Base-by-base conservation (phyloP, 2,797 vertebrate genomes). In the Amphiprion clarkii region DNA sequence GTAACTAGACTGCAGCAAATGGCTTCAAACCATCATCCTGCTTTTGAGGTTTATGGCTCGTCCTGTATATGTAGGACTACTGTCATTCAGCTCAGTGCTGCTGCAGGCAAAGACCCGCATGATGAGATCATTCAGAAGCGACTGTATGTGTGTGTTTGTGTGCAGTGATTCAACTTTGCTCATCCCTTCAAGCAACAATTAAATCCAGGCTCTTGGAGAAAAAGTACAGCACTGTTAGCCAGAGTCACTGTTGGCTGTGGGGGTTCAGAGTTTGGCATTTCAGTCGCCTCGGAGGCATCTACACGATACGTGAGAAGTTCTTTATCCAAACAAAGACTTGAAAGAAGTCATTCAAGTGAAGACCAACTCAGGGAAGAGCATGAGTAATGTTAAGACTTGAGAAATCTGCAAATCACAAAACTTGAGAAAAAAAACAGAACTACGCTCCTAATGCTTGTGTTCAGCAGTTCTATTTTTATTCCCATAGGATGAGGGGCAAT, bases 81-180 rank as follows among this genome's bases (percentile, higher is more conserved):
- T 5, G 61, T 76, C 73, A 80, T 39, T 76, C 56, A 78, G 49
- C 9, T 56, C 54, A 48, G 27, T 17, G 64, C 65, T 69, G 72
- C 68, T 58, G 74, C 54, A 66, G 44, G 59, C 33, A 71, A 70
- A 75, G 62, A 65, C 54, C 56, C 72, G 84, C 83, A 79, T 31
- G 76, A 79, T 77, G 72, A 82, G 53, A 63, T 79, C 79, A 81
- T 71, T 51, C 56, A 67, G 46, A 23, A 31, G 14, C 51, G 66
- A 12, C 58, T 58, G 63, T 71, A 52, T 58, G 46, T 13, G 16
- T 61, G 67, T 54, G 63, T 71, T 52, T 58, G 46, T 13, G 16
- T 61, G 67, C 3, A 6, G 58, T 40, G 36, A 74, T 75, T 84
- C 72, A 76, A 55, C 66, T 61, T 56, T 61, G 36, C 19, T 75